Conservation (phyloP, 2,797 vertebrate genomes). For the Phalanger gymnotis region DNA sequence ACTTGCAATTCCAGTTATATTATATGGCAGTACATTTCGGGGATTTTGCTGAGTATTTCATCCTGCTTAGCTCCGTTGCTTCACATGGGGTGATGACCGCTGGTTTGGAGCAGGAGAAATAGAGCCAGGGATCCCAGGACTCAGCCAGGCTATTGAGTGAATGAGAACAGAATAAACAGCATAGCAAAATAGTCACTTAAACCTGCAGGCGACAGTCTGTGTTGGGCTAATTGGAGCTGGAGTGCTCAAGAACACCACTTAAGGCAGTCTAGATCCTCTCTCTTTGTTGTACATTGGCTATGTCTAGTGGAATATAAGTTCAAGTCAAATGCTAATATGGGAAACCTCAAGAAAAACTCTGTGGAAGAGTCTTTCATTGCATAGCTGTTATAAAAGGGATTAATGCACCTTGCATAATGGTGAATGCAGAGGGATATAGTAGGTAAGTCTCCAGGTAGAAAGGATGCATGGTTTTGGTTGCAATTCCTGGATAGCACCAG, state of each 20-base stretch:
- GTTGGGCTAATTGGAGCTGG: neutral
- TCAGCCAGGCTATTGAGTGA: neutral
- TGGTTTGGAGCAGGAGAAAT: slow-evolving; percentile 19
- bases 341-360: neutral
- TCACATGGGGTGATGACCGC: neutral
- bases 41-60: slow-evolving; percentile 22
- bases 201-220: neutral
- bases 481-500: neutral
- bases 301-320: neutral
- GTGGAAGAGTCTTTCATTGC: neutral
- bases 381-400: neutral
- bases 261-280: neutral
- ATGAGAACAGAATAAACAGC: neutral
- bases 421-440: neutral
- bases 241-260: neutral
- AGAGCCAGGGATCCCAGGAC: neutral
- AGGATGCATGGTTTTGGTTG: neutral
- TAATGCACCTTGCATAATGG: neutral
- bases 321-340: neutral
- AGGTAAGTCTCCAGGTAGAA: neutral
- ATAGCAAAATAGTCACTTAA: too few species aligned
- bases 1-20: slow-evolving; percentile 52
- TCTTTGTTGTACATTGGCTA: neutral
- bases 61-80: neutral
- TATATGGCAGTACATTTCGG: neutral